Percentiles rank a stretch among this genome's conserved stretches.
Evolutionary conservation across 2,797 vertebrate genomes (phyloP).

Genomic region (Oryzias dopingdopingensis): DNA sequence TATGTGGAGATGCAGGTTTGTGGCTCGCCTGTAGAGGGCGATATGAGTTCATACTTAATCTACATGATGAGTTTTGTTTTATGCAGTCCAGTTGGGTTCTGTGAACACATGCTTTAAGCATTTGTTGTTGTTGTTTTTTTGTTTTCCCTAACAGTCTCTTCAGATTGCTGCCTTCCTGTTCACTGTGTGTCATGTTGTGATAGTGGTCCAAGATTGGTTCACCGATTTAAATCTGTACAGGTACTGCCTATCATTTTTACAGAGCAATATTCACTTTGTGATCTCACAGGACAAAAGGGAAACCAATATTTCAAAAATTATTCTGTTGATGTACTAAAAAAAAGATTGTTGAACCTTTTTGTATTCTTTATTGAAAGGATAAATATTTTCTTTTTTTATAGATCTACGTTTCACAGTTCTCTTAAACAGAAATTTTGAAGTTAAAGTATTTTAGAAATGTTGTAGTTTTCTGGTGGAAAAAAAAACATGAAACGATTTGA

Average conservation of each 20-base stretch:
- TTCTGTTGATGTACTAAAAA: too few species aligned
- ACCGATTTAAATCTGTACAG: conserved; percentile 89
- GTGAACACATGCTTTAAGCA: not conserved
- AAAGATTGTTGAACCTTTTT: too few species aligned
- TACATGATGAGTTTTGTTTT: not conserved
- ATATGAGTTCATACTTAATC: not conserved
- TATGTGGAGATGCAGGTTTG: conserved; percentile 94
- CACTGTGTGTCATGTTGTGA: conserved; percentile 90
- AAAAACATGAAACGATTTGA: too few species aligned
- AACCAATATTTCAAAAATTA: not conserved
- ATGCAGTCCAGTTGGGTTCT: not conserved
- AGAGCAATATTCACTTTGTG: not conserved
- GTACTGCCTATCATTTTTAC: conserved; percentile 50
- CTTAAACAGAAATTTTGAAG: too few species aligned
- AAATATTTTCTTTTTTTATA: too few species aligned
- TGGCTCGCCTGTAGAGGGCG: conserved; percentile 30
- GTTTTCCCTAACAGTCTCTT: conserved; percentile 78
- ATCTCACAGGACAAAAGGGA: not conserved
- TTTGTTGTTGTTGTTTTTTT: not conserved
- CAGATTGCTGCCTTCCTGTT: conserved; percentile 93
- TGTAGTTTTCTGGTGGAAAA: too few species aligned
- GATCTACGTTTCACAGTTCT: too few species aligned
- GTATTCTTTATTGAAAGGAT: too few species aligned
- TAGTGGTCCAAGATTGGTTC: conserved; percentile 93
- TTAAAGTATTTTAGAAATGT: too few species aligned